Percentiles rank a stretch among this genome's conserved stretches.
Conservation (phyloP, 2,113 vertebrate genomes). For the Macaca fascicularis region T2T-MFA8v1.1 NC_088391.1:91486001-91486500, state of each 20-base stretch:
- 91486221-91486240: background rate
- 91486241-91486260: background rate
- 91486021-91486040: background rate
- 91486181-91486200: background rate
- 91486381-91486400: background rate
- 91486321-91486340: background rate
- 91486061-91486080: background rate
- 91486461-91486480: too few species aligned
- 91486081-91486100: background rate
- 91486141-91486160: background rate
- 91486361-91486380: background rate
- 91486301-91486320: background rate
- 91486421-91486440: too few species aligned
- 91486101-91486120: background rate
- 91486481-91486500: too few species aligned
- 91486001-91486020: background rate
- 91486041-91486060: background rate
- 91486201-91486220: background rate
- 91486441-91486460: too few species aligned
- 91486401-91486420: too few species aligned
- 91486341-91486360: background rate
- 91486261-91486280: background rate
- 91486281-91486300: background rate
- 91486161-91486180: background rate
- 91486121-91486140: background rate